Evolutionary conservation across 2,888 invertebrate species (phyloP).

Genomic region (Ommatoiulus sabulosus): DNA sequence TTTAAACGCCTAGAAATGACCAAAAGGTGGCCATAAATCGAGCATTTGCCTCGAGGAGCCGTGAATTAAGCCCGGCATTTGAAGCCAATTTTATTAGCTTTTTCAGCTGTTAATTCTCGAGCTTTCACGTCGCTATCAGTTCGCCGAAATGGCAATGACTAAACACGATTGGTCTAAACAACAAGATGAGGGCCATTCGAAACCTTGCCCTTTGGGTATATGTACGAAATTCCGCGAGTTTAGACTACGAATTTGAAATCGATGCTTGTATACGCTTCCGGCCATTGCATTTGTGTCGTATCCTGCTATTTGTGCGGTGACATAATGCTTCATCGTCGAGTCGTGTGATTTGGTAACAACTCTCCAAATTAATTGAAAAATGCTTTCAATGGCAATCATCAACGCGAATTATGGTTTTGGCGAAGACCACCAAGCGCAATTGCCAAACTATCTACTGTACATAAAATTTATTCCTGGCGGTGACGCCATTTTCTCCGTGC

Average conservation of each 20-base stretch:
- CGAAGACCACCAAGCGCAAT: no score
- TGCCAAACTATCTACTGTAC: no score
- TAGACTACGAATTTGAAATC: no score
- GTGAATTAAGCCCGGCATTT: not conserved
- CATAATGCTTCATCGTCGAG: not conserved
- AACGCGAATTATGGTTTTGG: not conserved
- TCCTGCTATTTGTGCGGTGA: slow-evolving; percentile 10
- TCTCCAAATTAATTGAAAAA: slow-evolving; percentile 9
- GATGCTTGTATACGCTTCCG: not conserved
- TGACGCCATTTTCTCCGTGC: no score
- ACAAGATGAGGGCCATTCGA: no score
- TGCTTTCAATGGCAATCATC: not conserved
- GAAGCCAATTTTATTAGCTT: slow-evolving; percentile 5
- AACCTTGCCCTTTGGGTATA: no score
- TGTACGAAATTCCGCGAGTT: no score
- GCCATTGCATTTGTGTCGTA: not conserved
- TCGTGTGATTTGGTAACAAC: not conserved
- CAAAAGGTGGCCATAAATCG: no score
- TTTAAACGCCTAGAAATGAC: no score
- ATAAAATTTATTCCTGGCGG: no score
- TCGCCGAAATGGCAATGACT: not conserved
- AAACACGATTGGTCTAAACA: no score
- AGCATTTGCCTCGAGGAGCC: no score
- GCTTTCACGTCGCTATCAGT: not conserved
- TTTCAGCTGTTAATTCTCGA: not conserved